Evolutionary conservation across 2,888 invertebrate genomes (phyloP).

Genomic region (Hirtodrosophila duncani): DNA sequence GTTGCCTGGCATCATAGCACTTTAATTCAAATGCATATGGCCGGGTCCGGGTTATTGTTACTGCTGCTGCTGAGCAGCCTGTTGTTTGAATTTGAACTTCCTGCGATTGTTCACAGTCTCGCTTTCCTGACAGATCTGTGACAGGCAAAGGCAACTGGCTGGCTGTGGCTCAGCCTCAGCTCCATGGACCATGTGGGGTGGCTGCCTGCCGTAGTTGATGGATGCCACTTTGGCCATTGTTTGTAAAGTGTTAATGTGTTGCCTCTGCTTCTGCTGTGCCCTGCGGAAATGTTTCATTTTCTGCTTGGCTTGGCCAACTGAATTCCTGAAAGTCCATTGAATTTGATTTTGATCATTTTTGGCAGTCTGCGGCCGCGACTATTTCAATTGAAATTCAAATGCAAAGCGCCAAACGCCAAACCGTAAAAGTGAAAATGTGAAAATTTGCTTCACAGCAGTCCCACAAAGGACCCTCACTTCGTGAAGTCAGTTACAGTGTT

Average conservation of each 20-base stretch:
- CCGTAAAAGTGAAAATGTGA: constrained; percentile 54
- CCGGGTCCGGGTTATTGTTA: constrained; percentile 12
- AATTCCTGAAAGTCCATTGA: constrained; percentile 49
- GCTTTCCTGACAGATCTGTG: constrained; percentile 68
- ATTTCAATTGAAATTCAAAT: constrained; percentile 28
- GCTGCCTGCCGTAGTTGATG: constrained; percentile 52
- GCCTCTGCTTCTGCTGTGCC: constrained; percentile 18
- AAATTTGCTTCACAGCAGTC: constrained; percentile 43
- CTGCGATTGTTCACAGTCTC: constrained; percentile 73
- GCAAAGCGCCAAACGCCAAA: no score
- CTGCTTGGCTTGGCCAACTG: constrained; percentile 53
- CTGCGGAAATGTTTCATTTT: constrained; percentile 65
- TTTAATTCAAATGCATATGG: constrained; percentile 58
- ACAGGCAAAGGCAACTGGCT: constrained; percentile 51
- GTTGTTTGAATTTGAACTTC: constrained; percentile 58
- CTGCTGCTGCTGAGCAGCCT: constrained; percentile 9
- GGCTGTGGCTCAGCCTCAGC: constrained; percentile 15
- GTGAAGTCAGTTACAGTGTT: no score
- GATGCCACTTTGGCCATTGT: constrained; percentile 69
- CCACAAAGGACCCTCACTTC: no score
- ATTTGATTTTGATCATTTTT: constrained; percentile 52
- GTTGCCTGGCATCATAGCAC: constrained; percentile 31
- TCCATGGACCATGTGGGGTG: constrained; percentile 37
- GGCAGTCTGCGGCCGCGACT: constrained; percentile 17
- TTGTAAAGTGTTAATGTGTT: constrained; percentile 67